These are phyloP conservation scores for Parelbella ahira DNA, from an alignment of 2,888 invertebrate species.

Conservation along the genomic window DNA sequence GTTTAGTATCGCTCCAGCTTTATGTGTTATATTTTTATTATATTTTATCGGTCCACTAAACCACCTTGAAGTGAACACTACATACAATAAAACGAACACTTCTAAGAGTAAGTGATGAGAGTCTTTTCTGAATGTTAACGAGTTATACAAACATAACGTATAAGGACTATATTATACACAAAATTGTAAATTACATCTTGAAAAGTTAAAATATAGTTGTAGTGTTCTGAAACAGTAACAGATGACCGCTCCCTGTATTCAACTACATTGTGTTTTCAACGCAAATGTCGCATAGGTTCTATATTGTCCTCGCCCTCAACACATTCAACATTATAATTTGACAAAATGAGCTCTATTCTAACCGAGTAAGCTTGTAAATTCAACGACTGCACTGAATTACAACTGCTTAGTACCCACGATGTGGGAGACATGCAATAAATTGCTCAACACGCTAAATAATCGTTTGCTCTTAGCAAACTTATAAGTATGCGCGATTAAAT, in stretches of 20 bases:
- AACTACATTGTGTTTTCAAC: not conserved
- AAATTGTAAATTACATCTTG: too few relatives aligned
- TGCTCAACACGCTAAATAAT: conserved; percentile 16
- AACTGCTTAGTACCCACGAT: conserved; percentile 5
- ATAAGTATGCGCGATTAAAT: conserved; percentile 7
- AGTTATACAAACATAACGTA: too few relatives aligned
- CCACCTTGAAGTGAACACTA: too few relatives aligned
- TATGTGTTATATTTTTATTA: too few relatives aligned
- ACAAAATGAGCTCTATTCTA: not conserved
- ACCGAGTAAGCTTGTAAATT: conserved; percentile 1
- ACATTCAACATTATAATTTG: not conserved
- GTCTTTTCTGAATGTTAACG: too few relatives aligned
- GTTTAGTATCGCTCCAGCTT: too few relatives aligned
- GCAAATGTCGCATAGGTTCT: conserved; percentile 4
- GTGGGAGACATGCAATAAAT: conserved; percentile 15
- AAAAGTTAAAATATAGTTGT: too few relatives aligned
- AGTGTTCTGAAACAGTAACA: too few relatives aligned
- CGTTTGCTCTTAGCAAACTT: conserved; percentile 16
- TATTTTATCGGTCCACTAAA: too few relatives aligned
- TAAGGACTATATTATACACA: too few relatives aligned
- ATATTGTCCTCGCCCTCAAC: not conserved
- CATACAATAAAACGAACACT: too few relatives aligned
- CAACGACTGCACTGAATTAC: conserved; percentile 3
- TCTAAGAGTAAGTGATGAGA: too few relatives aligned
- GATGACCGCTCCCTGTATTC: not conserved